Evolutionary conservation across 1,140 invertebrate genomes (phyloP), one percentile per base, ranked within the genome.

Genomic region (Lamellibrachia luymesi): DNA sequence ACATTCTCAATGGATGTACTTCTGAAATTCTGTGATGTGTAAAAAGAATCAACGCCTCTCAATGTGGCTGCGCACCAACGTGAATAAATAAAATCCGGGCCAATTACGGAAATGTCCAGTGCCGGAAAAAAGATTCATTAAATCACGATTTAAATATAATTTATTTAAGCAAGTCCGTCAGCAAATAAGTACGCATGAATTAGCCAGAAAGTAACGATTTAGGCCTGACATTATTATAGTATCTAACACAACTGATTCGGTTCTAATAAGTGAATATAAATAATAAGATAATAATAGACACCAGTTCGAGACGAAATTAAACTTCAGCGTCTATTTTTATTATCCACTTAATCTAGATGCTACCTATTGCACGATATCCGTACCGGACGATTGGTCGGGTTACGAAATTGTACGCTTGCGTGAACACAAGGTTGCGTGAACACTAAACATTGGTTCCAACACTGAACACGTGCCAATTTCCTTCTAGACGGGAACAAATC

Each of bases 131-230:
- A 22, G 64, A 80, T 80, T 80, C 64, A 10, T 22, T 80, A 22
- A 80, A 80, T 80, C 64, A 80, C 64, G 64, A 80, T 80, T 80
- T 80, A 80, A 80, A 80, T 80, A 80, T 80, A 80, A 80, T 80
- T 80, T 80, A 80, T 80, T 80, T 80, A 80, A 80, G 64, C 64
- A 80, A 10, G 64, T 80, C 13, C 64, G 1, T 80, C 64, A 80
- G 64, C 13, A 80, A 17, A 80, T 80, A 22, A 80, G 64, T 80
- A 22, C 64, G 64, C 4, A 2, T 80, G 8, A 80, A 22, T 80
- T 80, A 80, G 64, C 64, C 64, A 22, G 25, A 22, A 22, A 10
- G 64, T 22, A 80, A 80, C 13, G 64, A 80, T 80, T 80, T 80
- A 22, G 64, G 1, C 64, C 1, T 22, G 38, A 38, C 38, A 38